Evolutionary conservation across 1,140 invertebrate species (phyloP).

Genomic region (Leptoteleia sp.): DNA sequence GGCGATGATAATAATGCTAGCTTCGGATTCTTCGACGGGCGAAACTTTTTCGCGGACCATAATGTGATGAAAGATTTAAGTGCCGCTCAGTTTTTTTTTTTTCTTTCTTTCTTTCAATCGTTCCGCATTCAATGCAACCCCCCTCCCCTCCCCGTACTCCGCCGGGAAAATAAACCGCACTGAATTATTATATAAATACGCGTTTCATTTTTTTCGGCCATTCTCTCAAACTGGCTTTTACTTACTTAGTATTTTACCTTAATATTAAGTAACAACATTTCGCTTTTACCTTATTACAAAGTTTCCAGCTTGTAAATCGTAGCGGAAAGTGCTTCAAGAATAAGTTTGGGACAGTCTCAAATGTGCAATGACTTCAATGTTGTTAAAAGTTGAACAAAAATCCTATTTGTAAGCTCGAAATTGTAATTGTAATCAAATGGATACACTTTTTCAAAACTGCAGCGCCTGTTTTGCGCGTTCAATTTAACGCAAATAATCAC

Average conservation of each 20-base stretch:
- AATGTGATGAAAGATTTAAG: slow-evolving; percentile 66
- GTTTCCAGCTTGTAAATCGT: slow-evolving; percentile 48
- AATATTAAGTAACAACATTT: slow-evolving; percentile 53
- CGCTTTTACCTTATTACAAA: slow-evolving; percentile 56
- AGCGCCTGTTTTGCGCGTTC: too few relatives aligned
- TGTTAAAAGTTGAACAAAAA: slow-evolving; percentile 6
- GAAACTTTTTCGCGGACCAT: slow-evolving; percentile 46
- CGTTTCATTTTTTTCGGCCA: slow-evolving; percentile 28
- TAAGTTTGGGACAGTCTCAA: slow-evolving; percentile 15
- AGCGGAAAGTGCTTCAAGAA: slow-evolving; percentile 9
- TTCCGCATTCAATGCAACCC: too few relatives aligned
- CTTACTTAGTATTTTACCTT: slow-evolving; percentile 20
- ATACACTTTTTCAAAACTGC: too few relatives aligned
- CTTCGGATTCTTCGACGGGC: slow-evolving; percentile 18
- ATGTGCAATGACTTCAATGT: slow-evolving; percentile 10
- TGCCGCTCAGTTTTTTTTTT: too few relatives aligned
- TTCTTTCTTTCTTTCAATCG: slow-evolving; percentile 46
- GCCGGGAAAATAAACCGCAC: slow-evolving; percentile 28
- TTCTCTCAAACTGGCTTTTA: slow-evolving; percentile 7
- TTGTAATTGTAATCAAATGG: slow-evolving; percentile 1
- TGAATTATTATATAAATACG: slow-evolving; percentile 45
- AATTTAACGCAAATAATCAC: too few relatives aligned
- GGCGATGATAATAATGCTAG: slow-evolving; percentile 48
- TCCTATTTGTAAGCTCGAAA: too few relatives aligned
- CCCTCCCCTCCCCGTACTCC: slow-evolving; percentile 7